Percentiles rank a stretch among this genome's conserved stretches.
Evolutionary conservation across 2,888 invertebrate genomes (phyloP).

Genomic region (Hermaeophaga mercurialis): DNA sequence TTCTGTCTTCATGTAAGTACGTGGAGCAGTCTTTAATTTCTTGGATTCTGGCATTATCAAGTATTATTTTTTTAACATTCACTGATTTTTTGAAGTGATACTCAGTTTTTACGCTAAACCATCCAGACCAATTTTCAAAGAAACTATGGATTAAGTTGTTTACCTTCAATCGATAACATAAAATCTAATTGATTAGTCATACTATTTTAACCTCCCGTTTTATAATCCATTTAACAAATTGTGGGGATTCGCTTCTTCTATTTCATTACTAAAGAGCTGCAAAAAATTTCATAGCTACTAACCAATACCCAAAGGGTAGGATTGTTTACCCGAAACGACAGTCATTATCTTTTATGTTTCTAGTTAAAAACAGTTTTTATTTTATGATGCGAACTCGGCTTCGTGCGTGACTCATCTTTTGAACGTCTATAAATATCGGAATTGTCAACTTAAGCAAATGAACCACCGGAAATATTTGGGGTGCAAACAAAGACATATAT

Average conservation of each 20-base stretch:
- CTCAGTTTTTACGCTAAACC: too few relatives aligned
- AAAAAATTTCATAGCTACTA: constrained; percentile 7
- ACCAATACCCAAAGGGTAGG: constrained; percentile 3
- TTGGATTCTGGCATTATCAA: too few relatives aligned
- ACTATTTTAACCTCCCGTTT: too few relatives aligned
- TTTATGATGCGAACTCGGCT: background rate
- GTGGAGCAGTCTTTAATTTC: too few relatives aligned
- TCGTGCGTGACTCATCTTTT: constrained; percentile 2
- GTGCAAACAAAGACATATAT: too few relatives aligned
- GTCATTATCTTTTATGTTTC: constrained; percentile 10
- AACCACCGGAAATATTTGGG: background rate
- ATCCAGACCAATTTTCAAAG: too few relatives aligned
- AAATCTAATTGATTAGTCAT: too few relatives aligned
- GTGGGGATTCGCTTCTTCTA: constrained; percentile 6
- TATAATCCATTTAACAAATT: constrained; percentile 12
- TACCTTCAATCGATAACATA: too few relatives aligned
- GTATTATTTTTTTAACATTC: too few relatives aligned
- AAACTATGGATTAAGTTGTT: too few relatives aligned
- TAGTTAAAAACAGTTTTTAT: background rate
- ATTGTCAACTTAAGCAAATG: background rate
- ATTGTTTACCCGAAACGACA: constrained; percentile 8
- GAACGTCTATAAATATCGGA: background rate
- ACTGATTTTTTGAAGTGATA: too few relatives aligned
- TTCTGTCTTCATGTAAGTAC: too few relatives aligned
- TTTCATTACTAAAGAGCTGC: background rate